Evolutionary conservation across 2,888 invertebrate species (phyloP), one percentile per base, ranked within the genome.

Genomic region (Venusia cambrica): DNA sequence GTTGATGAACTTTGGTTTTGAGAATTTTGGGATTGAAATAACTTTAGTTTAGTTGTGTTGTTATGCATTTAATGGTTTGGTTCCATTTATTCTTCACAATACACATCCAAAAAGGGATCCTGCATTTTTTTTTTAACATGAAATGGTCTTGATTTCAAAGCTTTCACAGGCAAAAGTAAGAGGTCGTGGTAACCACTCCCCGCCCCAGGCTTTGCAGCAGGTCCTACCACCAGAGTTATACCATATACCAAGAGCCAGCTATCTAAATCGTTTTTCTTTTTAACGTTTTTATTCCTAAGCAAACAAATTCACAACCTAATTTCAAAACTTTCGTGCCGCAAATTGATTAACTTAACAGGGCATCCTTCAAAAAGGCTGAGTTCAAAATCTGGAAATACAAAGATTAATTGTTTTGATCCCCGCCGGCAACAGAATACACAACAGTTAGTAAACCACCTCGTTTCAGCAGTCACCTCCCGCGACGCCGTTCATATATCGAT

Each of bases 391-490:
- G 66, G 72, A 72, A 76, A 74, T 62, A 57, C 56, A 57, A 62
- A 79, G 78, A 81, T 83, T 76, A 81, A 83, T 83, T 81, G 74
- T 81, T 81, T 75, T 69, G 73, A 76, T 80, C 71, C 67, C 62
- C 53, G 58, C 57, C 51, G 50, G 54, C 38, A 50, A 48, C 45
- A 61, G 33, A 30, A 25, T 31, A 31, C 8, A 11, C 10, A 10
- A 2, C 12, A 31, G 31, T 31, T 13, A 8, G 11, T 19, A 11
- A 9, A 20, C 32, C 22, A 32, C 24, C 28, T 28, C 12, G 15
- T 26, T 26, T 34, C 62, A 62, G 64, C 59, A 56, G 40, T 44
- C 51, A 35, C 55, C 60, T 52, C 51, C 53, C 53, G 57, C 47
- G 51, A 42, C 44, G 39, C 33, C 17, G 45, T 55, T 53, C 50